These are phyloP conservation scores for Polymixis lichenea DNA, from an alignment of 2,888 invertebrate genomes.

Conservation along the genomic window DNA sequence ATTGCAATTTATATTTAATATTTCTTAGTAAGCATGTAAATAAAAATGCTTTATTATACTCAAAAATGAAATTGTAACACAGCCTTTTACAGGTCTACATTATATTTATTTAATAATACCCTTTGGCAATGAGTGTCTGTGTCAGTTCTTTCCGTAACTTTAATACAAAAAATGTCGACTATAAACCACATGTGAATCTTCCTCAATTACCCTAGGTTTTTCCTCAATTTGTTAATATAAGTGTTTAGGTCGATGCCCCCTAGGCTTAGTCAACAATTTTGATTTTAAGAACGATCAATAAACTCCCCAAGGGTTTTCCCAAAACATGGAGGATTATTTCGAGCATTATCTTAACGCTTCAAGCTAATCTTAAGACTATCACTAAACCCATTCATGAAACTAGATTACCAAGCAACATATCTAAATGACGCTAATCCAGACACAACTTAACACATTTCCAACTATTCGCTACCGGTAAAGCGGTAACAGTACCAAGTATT, in stretches of 20 bases:
- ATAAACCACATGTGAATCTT: too few relatives aligned
- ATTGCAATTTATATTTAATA: too few relatives aligned
- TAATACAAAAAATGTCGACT: background rate
- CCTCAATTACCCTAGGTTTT: too few relatives aligned
- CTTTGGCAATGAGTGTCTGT: background rate
- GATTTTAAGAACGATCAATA: background rate
- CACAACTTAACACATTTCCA: conserved; percentile 47
- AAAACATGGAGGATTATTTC: background rate
- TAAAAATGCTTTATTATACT: background rate
- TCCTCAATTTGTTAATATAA: too few relatives aligned
- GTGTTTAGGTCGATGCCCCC: too few relatives aligned
- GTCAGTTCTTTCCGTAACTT: background rate
- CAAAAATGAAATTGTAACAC: background rate
- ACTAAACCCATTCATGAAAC: conserved; percentile 1
- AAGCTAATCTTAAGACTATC: conserved; percentile 6
- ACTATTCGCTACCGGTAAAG: conserved; percentile 40
- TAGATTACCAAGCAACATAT: conserved; percentile 23
- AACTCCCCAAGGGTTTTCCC: background rate
- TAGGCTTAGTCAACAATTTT: background rate
- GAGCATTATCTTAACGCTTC: background rate
- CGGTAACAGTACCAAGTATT: conserved; percentile 47
- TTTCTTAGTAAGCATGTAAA: too few relatives aligned
- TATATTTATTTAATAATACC: background rate
- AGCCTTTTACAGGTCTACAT: background rate
- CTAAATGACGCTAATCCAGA: conserved; percentile 36